phyloP scores from a whole-genome alignment of 2,113 vertebrate genomes.

The Candoia aspera region DNA sequence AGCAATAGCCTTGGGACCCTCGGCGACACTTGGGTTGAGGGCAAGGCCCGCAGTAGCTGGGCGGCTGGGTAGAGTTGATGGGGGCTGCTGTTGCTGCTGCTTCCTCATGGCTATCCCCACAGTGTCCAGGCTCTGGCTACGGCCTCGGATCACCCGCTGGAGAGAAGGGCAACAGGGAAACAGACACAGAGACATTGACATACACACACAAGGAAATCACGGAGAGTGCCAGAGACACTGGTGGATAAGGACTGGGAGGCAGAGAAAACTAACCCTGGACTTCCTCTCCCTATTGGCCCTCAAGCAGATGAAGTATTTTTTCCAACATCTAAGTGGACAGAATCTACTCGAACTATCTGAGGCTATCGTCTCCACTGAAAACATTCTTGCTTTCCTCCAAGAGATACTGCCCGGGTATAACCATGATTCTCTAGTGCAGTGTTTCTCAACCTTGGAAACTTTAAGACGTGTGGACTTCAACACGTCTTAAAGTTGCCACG shows the following conservation, averaged over 20 bases:
- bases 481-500: too few species aligned
- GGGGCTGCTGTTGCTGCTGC: slow-evolving; percentile 59
- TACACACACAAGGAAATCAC: slow-evolving; percentile 42
- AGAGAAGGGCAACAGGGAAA: slow-evolving; percentile 64
- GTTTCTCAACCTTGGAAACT: too few species aligned
- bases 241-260: slow-evolving; percentile 3
- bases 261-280: slow-evolving; percentile 43
- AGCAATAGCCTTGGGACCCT: slow-evolving; percentile 70
- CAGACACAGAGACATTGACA: slow-evolving; percentile 60
- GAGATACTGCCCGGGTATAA: background rate
- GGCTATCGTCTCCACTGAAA: background rate
- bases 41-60: slow-evolving; percentile 65
- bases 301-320: background rate
- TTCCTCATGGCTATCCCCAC: slow-evolving; percentile 75
- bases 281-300: slow-evolving; percentile 1
- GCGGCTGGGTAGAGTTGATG: slow-evolving; percentile 58
- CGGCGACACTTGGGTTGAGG: slow-evolving; percentile 69
- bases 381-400: background rate
- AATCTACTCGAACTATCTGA: background rate
- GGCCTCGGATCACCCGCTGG: slow-evolving; percentile 87
- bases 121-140: slow-evolving; percentile 88
- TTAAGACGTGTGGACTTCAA: too few species aligned
- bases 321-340: background rate
- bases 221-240: slow-evolving; percentile 37
- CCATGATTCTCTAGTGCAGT: background rate